Evolutionary conservation across 2,888 invertebrate species (phyloP).

Genomic region (Camponotus fellah): DNA sequence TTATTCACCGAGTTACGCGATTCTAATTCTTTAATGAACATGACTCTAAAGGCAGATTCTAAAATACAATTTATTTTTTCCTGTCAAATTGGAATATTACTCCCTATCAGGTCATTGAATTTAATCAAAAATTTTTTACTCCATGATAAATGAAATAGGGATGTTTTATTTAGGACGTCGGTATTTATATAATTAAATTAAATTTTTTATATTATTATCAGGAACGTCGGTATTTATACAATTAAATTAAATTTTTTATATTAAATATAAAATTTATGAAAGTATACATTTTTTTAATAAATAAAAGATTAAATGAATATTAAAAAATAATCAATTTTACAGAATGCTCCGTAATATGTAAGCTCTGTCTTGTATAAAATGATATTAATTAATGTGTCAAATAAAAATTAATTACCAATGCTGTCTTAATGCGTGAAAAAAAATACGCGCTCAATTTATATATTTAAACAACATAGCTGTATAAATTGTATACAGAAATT

Average conservation of each 20-base stretch:
- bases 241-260: too few relatives aligned
- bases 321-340: neutral
- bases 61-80: constrained; percentile 14
- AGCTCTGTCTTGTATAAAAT: neutral
- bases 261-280: neutral
- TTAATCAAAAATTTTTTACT: neutral
- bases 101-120: neutral
- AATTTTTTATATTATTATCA: too few relatives aligned
- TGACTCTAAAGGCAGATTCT: neutral
- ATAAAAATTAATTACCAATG: neutral
- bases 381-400: neutral
- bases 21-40: neutral
- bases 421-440: neutral
- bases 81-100: neutral
- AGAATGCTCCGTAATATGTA: neutral
- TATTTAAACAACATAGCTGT: neutral
- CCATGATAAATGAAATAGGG: neutral
- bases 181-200: too few relatives aligned
- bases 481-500: neutral
- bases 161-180: neutral
- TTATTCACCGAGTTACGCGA: neutral
- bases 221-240: too few relatives aligned
- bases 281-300: neutral
- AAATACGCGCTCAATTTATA: neutral
- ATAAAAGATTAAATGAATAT: neutral